Evolutionary conservation across 1,140 invertebrate genomes (phyloP).

Genomic region (Hyposmocoma kahamanoa): DNA sequence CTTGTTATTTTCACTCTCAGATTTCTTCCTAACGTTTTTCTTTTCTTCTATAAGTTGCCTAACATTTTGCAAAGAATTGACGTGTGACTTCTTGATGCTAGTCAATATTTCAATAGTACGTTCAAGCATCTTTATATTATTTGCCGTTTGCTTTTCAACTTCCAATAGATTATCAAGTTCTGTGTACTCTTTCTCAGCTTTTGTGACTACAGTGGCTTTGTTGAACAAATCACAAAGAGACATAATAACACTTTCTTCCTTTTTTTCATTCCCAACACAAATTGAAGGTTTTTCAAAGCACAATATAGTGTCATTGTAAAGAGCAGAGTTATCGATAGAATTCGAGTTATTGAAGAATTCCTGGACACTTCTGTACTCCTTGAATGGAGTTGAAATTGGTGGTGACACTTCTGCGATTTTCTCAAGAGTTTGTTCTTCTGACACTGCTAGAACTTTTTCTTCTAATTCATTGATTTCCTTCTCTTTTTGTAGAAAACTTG

Average conservation of each 20-base stretch:
- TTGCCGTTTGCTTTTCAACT: slow-evolving; percentile 33
- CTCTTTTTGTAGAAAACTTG: slow-evolving; percentile 53
- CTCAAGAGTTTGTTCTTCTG: slow-evolving; percentile 35
- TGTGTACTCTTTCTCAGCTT: slow-evolving; percentile 20
- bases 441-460: slow-evolving; percentile 26
- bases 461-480: slow-evolving; percentile 50
- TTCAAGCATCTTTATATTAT: slow-evolving; percentile 42
- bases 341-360: slow-evolving; percentile 47
- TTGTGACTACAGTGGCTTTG: slow-evolving; percentile 36
- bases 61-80: slow-evolving; percentile 32
- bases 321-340: slow-evolving; percentile 30
- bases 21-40: slow-evolving; percentile 6
- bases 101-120: slow-evolving; percentile 31
- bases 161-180: slow-evolving; percentile 37
- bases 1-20: slow-evolving; percentile 17
- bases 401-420: slow-evolving; percentile 40
- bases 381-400: slow-evolving; percentile 51
- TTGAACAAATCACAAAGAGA: slow-evolving; percentile 50
- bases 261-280: slow-evolving; percentile 24
- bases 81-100: slow-evolving; percentile 39
- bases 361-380: slow-evolving; percentile 46
- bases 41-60: slow-evolving; percentile 41
- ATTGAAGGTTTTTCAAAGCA: slow-evolving; percentile 39
- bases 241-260: slow-evolving; percentile 52
- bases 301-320: slow-evolving; percentile 46